Conservation (phyloP, 2,797 vertebrate species). For the Platyrinchus mystaceus region DNA sequence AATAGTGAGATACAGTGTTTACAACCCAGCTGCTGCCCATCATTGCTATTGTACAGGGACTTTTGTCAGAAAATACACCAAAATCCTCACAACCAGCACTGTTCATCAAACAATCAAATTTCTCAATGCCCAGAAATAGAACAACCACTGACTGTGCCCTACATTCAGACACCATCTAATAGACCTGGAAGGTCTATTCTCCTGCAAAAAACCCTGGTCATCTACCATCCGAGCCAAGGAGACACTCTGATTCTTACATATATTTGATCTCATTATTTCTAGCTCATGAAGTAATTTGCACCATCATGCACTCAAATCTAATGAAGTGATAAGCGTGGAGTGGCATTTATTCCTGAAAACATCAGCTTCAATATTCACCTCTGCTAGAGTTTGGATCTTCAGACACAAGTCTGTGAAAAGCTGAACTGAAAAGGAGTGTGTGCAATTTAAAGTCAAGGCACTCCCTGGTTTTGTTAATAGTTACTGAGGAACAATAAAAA, state of each 20-base stretch:
- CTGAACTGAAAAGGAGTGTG: not conserved
- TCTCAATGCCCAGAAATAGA: fast-evolving
- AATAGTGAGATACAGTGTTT: not conserved
- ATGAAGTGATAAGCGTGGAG: not conserved
- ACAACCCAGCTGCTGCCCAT: not conserved
- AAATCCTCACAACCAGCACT: not conserved
- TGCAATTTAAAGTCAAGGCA: not conserved
- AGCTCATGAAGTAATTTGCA: not conserved
- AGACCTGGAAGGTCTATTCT: not conserved
- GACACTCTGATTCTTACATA: not conserved
- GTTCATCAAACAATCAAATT: not conserved
- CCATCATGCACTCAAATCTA: not conserved
- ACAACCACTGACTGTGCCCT: not conserved
- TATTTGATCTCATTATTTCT: not conserved
- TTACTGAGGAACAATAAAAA: not conserved
- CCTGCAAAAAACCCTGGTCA: not conserved
- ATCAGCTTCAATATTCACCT: not conserved
- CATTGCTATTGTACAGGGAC: not conserved
- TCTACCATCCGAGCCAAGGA: not conserved
- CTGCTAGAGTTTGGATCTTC: not conserved
- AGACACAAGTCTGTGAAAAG: not conserved
- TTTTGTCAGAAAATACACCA: not conserved
- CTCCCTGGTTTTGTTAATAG: not conserved
- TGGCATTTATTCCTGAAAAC: not conserved
- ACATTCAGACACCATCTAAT: not conserved